Conservation (phyloP, 2,888 invertebrate species). For the Druceiella hillmani region DNA sequence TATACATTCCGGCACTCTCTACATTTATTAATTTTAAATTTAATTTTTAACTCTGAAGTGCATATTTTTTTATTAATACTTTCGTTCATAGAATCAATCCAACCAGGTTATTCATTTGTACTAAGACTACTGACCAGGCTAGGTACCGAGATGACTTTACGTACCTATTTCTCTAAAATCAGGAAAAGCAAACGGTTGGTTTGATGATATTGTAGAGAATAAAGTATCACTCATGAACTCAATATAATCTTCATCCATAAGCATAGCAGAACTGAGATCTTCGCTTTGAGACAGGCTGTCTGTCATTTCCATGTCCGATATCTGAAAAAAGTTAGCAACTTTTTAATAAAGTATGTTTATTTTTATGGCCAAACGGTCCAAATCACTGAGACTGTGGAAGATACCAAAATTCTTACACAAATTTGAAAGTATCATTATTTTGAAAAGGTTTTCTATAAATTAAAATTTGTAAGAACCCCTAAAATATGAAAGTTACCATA, state of each 20-base stretch:
- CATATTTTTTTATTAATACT: no score
- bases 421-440: not conserved
- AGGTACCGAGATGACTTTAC: conserved; percentile 24
- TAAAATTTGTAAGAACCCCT: not conserved
- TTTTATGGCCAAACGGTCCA: no score
- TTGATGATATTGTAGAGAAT: conserved; percentile 77
- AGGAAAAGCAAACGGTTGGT: conserved; percentile 92
- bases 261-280: conserved; percentile 64
- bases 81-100: no score
- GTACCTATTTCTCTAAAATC: conserved; percentile 94
- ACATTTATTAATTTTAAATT: no score
- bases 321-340: conserved; percentile 36
- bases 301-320: conserved; percentile 67
- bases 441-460: not conserved
- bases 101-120: no score
- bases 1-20: no score
- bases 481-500: no score
- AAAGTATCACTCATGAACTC: conserved; percentile 86
- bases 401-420: no score
- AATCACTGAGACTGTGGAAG: no score
- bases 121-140: no score
- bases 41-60: no score
- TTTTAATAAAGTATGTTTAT: not conserved
- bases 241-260: conserved; percentile 82
- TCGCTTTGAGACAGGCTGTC: conserved; percentile 65